phyloP scores from a whole-genome alignment of 2,888 invertebrate species.

The Oasisia sp. region DNA sequence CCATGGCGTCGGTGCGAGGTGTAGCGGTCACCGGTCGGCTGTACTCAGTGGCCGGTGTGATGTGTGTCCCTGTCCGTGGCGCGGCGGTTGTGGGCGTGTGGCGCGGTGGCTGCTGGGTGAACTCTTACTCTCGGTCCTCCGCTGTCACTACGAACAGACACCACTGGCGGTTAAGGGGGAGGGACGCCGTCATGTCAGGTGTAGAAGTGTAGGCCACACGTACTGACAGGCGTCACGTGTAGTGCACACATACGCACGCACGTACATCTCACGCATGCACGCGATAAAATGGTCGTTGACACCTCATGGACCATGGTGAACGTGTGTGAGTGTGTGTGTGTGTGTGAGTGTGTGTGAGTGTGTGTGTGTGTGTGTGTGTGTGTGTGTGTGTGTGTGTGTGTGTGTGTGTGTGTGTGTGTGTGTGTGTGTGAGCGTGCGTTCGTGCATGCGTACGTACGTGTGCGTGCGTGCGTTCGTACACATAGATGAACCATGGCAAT shows the following conservation, averaged over 20 bases:
- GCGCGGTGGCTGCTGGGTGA: not conserved
- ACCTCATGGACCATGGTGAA: not conserved
- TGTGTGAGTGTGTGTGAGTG: not conserved
- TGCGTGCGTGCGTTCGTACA: too few species aligned
- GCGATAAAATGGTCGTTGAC: not conserved
- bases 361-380: not conserved
- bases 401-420: slow-evolving; percentile 1
- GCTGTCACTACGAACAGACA: not conserved
- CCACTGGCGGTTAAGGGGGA: too few species aligned
- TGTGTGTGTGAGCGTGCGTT: not conserved
- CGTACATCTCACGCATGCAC: too few species aligned
- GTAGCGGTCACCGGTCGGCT: not conserved
- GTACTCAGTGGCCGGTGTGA: not conserved
- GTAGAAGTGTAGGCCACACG: not conserved
- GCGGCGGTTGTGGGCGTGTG: not conserved
- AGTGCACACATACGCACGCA: not conserved
- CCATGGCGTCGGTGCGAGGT: not conserved
- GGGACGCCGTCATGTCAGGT: too few species aligned
- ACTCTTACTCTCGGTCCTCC: not conserved
- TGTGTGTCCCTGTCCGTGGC: not conserved
- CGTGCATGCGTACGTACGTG: not conserved
- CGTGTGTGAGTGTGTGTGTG: not conserved
- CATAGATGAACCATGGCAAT: too few species aligned
- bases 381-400: not conserved
- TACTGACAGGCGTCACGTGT: not conserved